Evolutionary conservation across 92 coral and sea anemone species (phyloP).

Genomic region (Isaurus tuberculatus): DNA sequence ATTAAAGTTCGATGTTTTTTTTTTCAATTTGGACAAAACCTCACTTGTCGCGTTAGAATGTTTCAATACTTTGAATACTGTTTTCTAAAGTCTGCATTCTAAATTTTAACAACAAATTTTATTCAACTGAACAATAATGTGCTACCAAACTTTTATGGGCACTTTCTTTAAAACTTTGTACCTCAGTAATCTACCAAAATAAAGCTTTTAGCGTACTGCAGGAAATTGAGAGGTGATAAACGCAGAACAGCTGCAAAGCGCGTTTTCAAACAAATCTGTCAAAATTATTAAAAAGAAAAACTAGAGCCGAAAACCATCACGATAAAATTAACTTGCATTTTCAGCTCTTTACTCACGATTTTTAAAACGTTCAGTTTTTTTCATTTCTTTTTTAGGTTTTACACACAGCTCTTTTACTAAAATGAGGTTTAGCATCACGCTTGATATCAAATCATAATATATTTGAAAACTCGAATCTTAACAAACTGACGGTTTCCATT

Average conservation of each 20-base stretch:
- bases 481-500: not conserved
- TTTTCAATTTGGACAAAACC: not conserved
- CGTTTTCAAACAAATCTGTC: slow-evolving; percentile 15
- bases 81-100: not conserved
- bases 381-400: not conserved
- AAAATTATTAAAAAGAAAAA: not conserved
- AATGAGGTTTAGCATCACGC: too few relatives aligned
- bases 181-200: slow-evolving; percentile 20
- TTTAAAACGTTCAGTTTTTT: not conserved
- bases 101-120: not conserved
- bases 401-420: not conserved
- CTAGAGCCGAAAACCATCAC: not conserved
- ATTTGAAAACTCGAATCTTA: not conserved
- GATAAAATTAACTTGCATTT: not conserved
- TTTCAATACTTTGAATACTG: slow-evolving; percentile 9
- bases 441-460: not conserved
- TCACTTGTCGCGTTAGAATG: not conserved
- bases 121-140: slow-evolving; percentile 4
- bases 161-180: slow-evolving; percentile 1
- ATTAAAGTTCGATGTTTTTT: slow-evolving; percentile 31
- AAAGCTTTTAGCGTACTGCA: slow-evolving; percentile 32
- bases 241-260: slow-evolving; percentile 5
- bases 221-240: slow-evolving; percentile 7
- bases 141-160: not conserved
- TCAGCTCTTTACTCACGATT: not conserved